Percentiles rank a stretch among this genome's conserved stretches.
These are phyloP conservation scores for Aromia moschata DNA, from an alignment of 2,888 invertebrate species.

Conservation along the genomic window DNA sequence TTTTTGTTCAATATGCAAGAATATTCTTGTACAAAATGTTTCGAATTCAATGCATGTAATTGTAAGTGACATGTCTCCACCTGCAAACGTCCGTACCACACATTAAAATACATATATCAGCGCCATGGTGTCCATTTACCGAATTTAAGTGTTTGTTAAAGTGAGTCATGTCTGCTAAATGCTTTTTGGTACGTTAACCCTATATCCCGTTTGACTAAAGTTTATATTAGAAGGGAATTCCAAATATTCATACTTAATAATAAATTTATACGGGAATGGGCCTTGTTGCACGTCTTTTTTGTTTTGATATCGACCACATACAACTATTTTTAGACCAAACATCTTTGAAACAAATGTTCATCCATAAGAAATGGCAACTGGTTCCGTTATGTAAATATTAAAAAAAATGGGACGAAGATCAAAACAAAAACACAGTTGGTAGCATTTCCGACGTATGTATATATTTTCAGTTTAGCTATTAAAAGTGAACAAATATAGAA, in stretches of 20 bases:
- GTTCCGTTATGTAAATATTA: not conserved
- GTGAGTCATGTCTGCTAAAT: slow-evolving; percentile 28
- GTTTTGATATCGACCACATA: not conserved
- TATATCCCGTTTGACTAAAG: slow-evolving; percentile 20
- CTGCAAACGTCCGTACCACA: not conserved
- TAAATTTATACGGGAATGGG: slow-evolving; percentile 6
- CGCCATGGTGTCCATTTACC: slow-evolving; percentile 20
- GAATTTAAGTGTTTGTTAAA: slow-evolving; percentile 24
- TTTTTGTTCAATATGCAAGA: no score
- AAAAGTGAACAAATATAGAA: no score
- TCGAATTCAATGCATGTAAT: no score
- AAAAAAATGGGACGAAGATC: not conserved
- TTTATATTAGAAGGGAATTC: slow-evolving; percentile 22
- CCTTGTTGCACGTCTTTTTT: not conserved
- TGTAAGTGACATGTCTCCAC: no score
- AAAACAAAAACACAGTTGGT: not conserved
- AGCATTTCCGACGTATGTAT: no score
- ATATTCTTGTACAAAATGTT: no score
- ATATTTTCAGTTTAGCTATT: no score
- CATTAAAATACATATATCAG: not conserved
- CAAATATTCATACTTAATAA: slow-evolving; percentile 16
- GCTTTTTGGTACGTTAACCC: slow-evolving; percentile 29
- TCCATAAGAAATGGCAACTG: not conserved
- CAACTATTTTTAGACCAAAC: not conserved
- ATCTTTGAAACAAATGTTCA: not conserved